phyloP scores from a whole-genome alignment of 2,888 invertebrate species.

The Chrysotoxum bicinctum region DNA sequence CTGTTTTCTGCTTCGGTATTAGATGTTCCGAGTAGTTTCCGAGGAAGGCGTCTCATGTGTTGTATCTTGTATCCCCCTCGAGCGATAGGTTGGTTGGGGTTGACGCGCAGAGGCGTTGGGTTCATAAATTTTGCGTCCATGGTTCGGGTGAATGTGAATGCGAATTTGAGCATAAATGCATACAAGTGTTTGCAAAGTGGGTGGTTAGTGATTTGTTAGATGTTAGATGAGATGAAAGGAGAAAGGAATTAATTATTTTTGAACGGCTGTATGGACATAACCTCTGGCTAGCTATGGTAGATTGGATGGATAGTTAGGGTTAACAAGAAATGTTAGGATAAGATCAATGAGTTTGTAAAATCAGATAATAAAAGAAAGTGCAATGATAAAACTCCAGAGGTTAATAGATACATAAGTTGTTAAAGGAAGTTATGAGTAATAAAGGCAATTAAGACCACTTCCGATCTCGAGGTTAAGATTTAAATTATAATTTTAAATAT shows the following conservation, averaged over 20 bases:
- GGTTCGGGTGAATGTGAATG: conserved; percentile 23
- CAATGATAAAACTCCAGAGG: not conserved
- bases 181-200: conserved; percentile 66
- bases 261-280: not conserved
- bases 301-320: conserved; percentile 29
- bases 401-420: not conserved
- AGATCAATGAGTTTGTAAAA: conserved; percentile 39
- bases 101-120: conserved; percentile 48
- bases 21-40: conserved; percentile 29
- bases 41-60: conserved; percentile 19
- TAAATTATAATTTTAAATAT: not conserved
- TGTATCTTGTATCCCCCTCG: not conserved
- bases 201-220: conserved; percentile 65
- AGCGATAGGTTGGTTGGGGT: conserved; percentile 3
- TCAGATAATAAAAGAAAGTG: not conserved
- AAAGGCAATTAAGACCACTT: not conserved
- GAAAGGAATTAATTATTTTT: conserved; percentile 3
- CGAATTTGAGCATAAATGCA: conserved; percentile 32
- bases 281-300: conserved; percentile 10
- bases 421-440: not conserved
- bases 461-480: not conserved
- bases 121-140: conserved; percentile 54
- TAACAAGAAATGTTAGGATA: conserved; percentile 39
- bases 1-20: conserved; percentile 32
- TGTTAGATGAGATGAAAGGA: not conserved